These are phyloP conservation scores for Taurulus bubalis DNA, from an alignment of 2,113 vertebrate genomes.

Conservation along the genomic window DNA sequence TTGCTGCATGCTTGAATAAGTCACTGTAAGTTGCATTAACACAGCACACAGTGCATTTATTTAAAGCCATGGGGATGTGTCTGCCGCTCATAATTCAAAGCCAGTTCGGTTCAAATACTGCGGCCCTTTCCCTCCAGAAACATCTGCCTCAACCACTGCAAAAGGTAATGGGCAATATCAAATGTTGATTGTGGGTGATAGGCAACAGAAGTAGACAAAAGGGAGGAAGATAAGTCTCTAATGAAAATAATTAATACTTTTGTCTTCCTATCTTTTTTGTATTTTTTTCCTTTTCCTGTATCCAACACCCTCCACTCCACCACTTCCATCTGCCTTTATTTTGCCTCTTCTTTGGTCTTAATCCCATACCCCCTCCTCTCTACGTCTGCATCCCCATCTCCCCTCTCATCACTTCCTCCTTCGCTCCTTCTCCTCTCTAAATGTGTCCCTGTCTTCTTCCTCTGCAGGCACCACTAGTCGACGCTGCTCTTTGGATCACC, in stretches of 20 bases:
- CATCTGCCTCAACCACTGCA: slow-evolving; percentile 3
- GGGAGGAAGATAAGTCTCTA: slow-evolving; percentile 23
- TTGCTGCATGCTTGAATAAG: slow-evolving; percentile 49
- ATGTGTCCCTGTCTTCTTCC: slow-evolving; percentile 75
- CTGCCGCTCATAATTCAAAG: slow-evolving; percentile 20
- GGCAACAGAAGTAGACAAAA: slow-evolving; percentile 41
- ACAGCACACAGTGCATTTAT: slow-evolving; percentile 19
- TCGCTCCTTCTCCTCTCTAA: slow-evolving; percentile 49
- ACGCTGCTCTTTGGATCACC: slow-evolving; percentile 99
- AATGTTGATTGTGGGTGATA: slow-evolving; percentile 52
- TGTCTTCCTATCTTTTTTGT: slow-evolving; percentile 34
- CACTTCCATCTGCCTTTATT: slow-evolving; percentile 61
- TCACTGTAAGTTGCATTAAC: slow-evolving; percentile 38
- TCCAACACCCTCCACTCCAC: slow-evolving; percentile 37
- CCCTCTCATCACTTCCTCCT: slow-evolving; percentile 29
- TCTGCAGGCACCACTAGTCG: slow-evolving; percentile 98
- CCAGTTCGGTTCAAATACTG: slow-evolving; percentile 28
- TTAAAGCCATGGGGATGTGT: slow-evolving; percentile 35
- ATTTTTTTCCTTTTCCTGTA: slow-evolving; percentile 24
- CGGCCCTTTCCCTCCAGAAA: slow-evolving; percentile 26
- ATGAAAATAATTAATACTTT: slow-evolving; percentile 48
- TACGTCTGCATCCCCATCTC: slow-evolving; percentile 48
- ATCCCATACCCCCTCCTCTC: slow-evolving; percentile 34
- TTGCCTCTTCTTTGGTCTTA: slow-evolving; percentile 56
- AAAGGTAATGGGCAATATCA: slow-evolving; percentile 25